Evolutionary conservation across 2,888 invertebrate genomes (phyloP), one percentile per base, ranked within the genome.

Genomic region (Stegophylla sp.): DNA sequence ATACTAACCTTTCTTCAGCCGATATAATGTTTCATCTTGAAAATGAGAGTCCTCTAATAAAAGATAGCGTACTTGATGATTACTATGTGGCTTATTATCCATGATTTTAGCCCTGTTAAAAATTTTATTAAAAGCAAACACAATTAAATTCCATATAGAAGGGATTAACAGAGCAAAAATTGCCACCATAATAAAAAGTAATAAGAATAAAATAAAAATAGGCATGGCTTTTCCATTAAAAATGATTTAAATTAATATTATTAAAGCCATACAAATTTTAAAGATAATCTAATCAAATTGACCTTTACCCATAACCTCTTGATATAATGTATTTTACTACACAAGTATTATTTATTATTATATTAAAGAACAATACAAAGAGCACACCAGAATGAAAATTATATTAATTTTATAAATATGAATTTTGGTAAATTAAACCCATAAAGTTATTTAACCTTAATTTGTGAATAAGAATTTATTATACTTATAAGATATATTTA

Each of bases 41-140:
- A 94, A 91, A 86, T 92, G 91, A 84, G 91, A 91, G 86, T 93
- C 91, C 85, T 92, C 90, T 82, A 95, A 89, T 84, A 92, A 91
- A 85, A 94, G 86, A 84, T 92, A 89, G 84, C 91, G 88, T 83
- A 90, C 87, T 53, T 63, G 61, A 41, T 79, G 20, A 17, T 69
- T 51, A 26, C 17, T 48, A 3, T 1, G 13, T 2, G 48, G 51
- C n/a, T 69, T 79, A 48, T 26, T 20, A 10, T 79, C 23, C 79
- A 79, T 79, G 10, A 23, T 23, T 61, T 61, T 79, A 48, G 51
- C 26, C 41, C 79, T 79, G 23, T 13, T 61, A 79, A 71, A 69
- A 13, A 79, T 34, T 69, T 59, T 61, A 20, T 0, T 43, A 17
- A 48, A 51, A 23, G 17, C 17, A 34, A 79, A 12, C n/a, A 41